Percentiles rank a stretch among this genome's conserved stretches.
phyloP scores from a whole-genome alignment of 2,797 vertebrate species.

The Myoxocephalus aenaeus region DNA sequence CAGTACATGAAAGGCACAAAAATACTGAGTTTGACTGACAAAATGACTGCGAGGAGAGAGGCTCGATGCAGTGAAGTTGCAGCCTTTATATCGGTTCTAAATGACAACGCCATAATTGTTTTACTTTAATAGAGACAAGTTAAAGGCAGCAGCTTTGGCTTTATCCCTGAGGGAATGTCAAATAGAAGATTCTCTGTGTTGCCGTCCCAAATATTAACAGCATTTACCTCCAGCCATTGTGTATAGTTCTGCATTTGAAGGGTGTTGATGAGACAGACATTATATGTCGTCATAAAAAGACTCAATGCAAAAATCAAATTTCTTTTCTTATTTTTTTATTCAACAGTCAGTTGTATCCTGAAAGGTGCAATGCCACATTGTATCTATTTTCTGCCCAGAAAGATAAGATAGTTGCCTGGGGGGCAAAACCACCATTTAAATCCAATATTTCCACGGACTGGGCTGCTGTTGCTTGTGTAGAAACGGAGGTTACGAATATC shows the following conservation, averaged over 20 bases:
- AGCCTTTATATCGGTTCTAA: conserved; percentile 22
- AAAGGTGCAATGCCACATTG: conserved; percentile 1
- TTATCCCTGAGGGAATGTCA: conserved; percentile 47
- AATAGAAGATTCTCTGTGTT: conserved; percentile 52
- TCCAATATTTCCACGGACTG: background rate
- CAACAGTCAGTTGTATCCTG: conserved; percentile 1
- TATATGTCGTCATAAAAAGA: conserved; percentile 5
- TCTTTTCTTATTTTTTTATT: background rate
- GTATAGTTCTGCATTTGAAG: background rate
- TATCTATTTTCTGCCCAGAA: background rate
- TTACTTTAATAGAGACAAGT: conserved; percentile 43
- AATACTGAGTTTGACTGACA: conserved; percentile 38
- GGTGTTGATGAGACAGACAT: background rate
- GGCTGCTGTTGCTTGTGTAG: background rate
- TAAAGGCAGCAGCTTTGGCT: conserved; percentile 49
- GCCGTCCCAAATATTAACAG: conserved; percentile 56
- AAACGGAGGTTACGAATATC: background rate
- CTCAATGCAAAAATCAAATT: background rate
- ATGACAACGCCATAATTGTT: conserved; percentile 44
- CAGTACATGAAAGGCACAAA: conserved; percentile 28
- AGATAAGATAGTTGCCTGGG: background rate
- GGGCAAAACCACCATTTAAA: conserved; percentile 9
- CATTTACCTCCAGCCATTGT: conserved; percentile 12
- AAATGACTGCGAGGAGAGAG: conserved; percentile 14
- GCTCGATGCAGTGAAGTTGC: conserved; percentile 6